These are phyloP conservation scores for Drosophila algonquin DNA, from an alignment of 2,888 invertebrate genomes.

Conservation along the genomic window DNA sequence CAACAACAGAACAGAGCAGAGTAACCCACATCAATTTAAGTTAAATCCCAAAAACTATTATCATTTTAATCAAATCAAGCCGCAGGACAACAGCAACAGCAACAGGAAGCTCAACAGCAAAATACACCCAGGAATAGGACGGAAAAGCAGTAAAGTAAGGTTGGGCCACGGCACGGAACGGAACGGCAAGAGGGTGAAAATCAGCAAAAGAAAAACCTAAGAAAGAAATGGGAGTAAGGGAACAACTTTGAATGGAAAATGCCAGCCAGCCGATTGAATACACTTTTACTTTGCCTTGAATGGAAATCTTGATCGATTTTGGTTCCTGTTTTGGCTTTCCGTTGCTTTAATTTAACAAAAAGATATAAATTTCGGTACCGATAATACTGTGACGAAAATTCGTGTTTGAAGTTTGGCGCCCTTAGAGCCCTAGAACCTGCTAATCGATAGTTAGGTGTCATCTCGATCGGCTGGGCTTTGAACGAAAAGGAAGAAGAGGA, in stretches of 20 bases:
- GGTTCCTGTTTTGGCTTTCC: too few relatives aligned
- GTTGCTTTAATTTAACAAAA: neutral
- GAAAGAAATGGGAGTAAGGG: neutral
- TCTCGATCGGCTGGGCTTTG: too few relatives aligned
- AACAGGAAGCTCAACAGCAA: slow-evolving; percentile 24
- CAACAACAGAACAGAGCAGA: slow-evolving; percentile 5
- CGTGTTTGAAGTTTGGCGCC: too few relatives aligned
- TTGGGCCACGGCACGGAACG: neutral
- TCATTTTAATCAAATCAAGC: slow-evolving; percentile 78
- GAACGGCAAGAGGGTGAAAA: slow-evolving; percentile 5
- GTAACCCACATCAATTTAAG: slow-evolving; percentile 75
- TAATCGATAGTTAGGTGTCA: too few relatives aligned
- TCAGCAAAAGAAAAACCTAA: slow-evolving; percentile 3
- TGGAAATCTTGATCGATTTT: too few relatives aligned
- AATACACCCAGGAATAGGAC: slow-evolving; percentile 41
- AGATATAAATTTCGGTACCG: too few relatives aligned
- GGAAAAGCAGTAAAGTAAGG: slow-evolving; percentile 6
- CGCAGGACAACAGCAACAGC: slow-evolving; percentile 44
- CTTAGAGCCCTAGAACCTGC: too few relatives aligned
- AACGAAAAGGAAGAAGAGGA: too few relatives aligned
- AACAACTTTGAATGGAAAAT: neutral
- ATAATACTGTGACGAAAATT: too few relatives aligned
- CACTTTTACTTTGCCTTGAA: neutral
- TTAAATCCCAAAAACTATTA: slow-evolving; percentile 77
- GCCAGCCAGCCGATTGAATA: neutral